Evolutionary conservation across 2,888 invertebrate species (phyloP).

Genomic region (Dyspetes luteomarginatus): DNA sequence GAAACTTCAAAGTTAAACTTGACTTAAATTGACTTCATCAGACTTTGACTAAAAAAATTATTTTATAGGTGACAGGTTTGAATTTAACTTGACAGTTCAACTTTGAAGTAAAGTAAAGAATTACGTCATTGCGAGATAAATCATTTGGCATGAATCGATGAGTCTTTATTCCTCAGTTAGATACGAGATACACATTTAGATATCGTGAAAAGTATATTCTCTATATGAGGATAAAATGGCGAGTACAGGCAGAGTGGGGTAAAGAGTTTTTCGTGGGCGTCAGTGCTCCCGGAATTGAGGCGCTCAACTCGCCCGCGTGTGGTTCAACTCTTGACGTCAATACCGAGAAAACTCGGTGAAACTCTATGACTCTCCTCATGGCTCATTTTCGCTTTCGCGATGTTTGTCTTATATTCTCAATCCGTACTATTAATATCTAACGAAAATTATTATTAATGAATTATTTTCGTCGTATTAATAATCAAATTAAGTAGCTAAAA

Average conservation of each 20-base stretch:
- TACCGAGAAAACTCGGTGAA: slow-evolving; percentile 51
- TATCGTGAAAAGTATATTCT: slow-evolving; percentile 1
- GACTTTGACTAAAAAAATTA: no score
- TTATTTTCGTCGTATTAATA: slow-evolving; percentile 13
- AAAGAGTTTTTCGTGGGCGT: slow-evolving; percentile 48
- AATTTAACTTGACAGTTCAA: background rate
- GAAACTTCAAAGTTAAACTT: no score
- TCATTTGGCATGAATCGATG: slow-evolving; percentile 7
- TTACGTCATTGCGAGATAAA: no score
- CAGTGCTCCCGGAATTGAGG: slow-evolving; percentile 49
- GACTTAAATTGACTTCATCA: no score
- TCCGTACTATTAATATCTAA: slow-evolving; percentile 47
- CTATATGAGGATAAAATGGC: background rate
- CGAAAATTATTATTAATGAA: slow-evolving; percentile 41
- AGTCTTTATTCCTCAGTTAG: slow-evolving; percentile 13
- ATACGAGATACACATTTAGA: slow-evolving; percentile 1
- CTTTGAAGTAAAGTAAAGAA: no score
- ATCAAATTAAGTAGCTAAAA: background rate
- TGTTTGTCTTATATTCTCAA: slow-evolving; percentile 39
- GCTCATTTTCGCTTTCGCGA: slow-evolving; percentile 8
- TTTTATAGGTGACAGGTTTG: no score
- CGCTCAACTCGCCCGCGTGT: slow-evolving; percentile 9
- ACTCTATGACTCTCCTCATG: slow-evolving; percentile 21
- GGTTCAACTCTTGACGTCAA: slow-evolving; percentile 63
- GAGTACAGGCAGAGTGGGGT: background rate